These are phyloP conservation scores for Agriopis aurantiaria DNA, from an alignment of 2,888 invertebrate species.

Conservation along the genomic window DNA sequence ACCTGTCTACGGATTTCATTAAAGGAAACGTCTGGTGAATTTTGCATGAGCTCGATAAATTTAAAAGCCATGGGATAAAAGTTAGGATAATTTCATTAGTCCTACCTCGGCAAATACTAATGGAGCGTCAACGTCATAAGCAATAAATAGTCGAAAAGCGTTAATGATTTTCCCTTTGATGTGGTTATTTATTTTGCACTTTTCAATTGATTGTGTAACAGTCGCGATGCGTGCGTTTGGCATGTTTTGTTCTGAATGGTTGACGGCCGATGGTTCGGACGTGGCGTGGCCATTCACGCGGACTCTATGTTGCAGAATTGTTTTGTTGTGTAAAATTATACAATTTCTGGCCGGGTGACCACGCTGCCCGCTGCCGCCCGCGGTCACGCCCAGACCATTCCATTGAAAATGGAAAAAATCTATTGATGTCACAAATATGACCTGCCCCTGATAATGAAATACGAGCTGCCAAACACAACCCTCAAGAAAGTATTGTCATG, in stretches of 20 bases:
- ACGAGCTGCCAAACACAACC: conserved; percentile 33
- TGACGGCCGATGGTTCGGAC: conserved; percentile 73
- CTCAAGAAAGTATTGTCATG: conserved; percentile 19
- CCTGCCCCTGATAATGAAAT: conserved; percentile 35
- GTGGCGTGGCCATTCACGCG: conserved; percentile 71
- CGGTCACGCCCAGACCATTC: conserved; percentile 64
- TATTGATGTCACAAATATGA: conserved; percentile 36
- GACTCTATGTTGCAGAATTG: conserved; percentile 66
- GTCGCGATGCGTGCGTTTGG: conserved; percentile 73
- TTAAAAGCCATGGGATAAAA: conserved; percentile 28
- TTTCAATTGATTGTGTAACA: conserved; percentile 69
- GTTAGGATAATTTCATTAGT: conserved; percentile 26
- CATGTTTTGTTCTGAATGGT: conserved; percentile 79
- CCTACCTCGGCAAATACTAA: conserved; percentile 30
- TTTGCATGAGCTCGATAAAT: conserved; percentile 50
- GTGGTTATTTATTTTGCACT: conserved; percentile 70
- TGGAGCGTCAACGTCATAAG: conserved; percentile 44
- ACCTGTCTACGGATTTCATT: conserved; percentile 67
- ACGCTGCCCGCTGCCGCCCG: conserved; percentile 48
- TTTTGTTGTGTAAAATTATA: conserved; percentile 80
- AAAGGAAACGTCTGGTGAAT: conserved; percentile 53
- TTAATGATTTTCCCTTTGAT: conserved; percentile 63
- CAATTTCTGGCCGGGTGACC: conserved; percentile 77
- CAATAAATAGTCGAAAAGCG: conserved; percentile 40
- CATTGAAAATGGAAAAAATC: conserved; percentile 56